Evolutionary conservation across 2,113 vertebrate species (phyloP), one percentile per base, ranked within the genome.

Genomic region (Caretta caretta): DNA sequence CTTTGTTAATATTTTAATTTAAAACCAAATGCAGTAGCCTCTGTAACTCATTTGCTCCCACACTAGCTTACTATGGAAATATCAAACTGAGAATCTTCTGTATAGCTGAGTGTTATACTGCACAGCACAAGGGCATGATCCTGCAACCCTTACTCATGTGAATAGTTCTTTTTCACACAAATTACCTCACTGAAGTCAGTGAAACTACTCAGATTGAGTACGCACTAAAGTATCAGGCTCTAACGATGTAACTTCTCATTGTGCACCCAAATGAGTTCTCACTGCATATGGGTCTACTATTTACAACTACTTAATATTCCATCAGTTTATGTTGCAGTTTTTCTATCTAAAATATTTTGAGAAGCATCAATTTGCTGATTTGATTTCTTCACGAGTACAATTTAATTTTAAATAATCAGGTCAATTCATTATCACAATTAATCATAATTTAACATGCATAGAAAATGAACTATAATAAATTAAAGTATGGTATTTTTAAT

Each of bases 381-480:
- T 53, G 50, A 4, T 88, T 12, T 79, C 31, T 62, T 50, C 3
- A 11, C 57, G 8, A 57, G 1, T 79, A 29, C 79, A 83, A 49
- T 31, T 53, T 80, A 80, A 38, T 86, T 92, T 79, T 8, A 75
- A 93, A 89, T 3, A 93, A 89, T 3, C 24, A 10, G 51, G 1
- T 84, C 35, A 53, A 6, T 75, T 24, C 0, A 3, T 72, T 8
- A 38, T 83, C 91, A 22, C 19, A 90, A 2, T 29, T 80, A 16
- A 62, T 92, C 3, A 3, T 88, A 56, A 4, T 62, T 81, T 8
- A 62, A 48, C 16, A 11, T 88, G 78, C 86, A 29, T 29, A 56
- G 25, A 90, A 38, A 53, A 4, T 3, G 16, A 87, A 80, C 53
- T 5, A 3, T 87, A 0, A n/a, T 65, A 29, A 0, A 1, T 2